Base-by-base conservation (phyloP, 2,888 invertebrate species). In the Epinotia demarniana region DNA sequence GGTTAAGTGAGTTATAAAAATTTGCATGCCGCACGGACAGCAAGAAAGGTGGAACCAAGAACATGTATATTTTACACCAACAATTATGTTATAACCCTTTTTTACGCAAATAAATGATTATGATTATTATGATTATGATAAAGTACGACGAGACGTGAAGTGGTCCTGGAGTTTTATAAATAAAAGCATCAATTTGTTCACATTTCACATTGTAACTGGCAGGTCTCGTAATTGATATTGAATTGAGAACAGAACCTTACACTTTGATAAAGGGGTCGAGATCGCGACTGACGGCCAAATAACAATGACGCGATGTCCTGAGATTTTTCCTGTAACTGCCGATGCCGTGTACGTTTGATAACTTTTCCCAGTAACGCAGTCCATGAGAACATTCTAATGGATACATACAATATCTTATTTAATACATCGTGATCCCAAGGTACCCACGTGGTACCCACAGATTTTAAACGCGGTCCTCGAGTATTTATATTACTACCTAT, bases 321-420 rank as follows among this genome's bases (percentile, higher is more conserved):
- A 53, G 53, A 53, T 53, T 53, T 53, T 53, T 53, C 53, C 53
- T n/a, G 53, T n/a, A n/a, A 53, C 53, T 53, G 8, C 53, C 49
- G 49, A n/a, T n/a, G n/a, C n/a, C 49, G 49, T 49, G 53, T 53
- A 53, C 6, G 53, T 53, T 53, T 53, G 53, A n/a, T 53, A 53
- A 53, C 53, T 53, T 53, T 53, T 53, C 53, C 53, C n/a, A n/a
- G 8, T 5, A 53, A 53, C 49, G 49, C 5, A 1, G 49, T 49
- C 49, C 13, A 49, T 49, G 16, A 49, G 16, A 49, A 49, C 16
- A 49, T 49, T 16, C 5, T 49, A 49, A 49, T 49, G 16, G 16
- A 49, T 49, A 53, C n/a, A n/a, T 49, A 53, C n/a, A n/a, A 13
- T 53, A 13, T 13, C 49, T 49, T 16, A 49, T 49, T 49, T 13